Percentiles rank a stretch among this genome's conserved stretches.
Evolutionary conservation across 2,888 invertebrate genomes (phyloP).

Genomic region (Xanthia togata): DNA sequence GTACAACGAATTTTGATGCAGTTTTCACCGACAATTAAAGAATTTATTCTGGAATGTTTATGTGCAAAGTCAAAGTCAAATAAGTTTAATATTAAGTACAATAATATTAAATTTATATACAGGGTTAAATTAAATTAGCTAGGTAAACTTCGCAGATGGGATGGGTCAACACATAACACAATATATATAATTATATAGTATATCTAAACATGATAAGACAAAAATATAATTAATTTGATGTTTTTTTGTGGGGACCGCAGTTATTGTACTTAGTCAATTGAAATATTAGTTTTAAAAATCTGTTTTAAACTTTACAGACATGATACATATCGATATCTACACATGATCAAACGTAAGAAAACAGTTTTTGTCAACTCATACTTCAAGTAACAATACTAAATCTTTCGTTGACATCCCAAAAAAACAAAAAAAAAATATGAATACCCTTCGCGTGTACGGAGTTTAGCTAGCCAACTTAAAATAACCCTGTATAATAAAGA

Average conservation of each 20-base stretch:
- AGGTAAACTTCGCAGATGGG: background rate
- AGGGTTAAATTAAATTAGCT: background rate
- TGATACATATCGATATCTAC: background rate
- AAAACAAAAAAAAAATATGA: too few relatives aligned
- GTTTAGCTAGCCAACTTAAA: background rate
- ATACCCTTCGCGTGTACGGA: background rate
- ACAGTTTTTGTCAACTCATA: background rate
- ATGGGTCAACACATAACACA: background rate
- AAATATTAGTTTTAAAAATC: background rate
- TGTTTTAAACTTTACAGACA: background rate
- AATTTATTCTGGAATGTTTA: background rate
- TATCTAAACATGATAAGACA: background rate
- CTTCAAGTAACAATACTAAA: background rate
- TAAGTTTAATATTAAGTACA: background rate
- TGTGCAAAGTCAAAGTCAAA: background rate
- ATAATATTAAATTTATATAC: background rate
- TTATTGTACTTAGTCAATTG: too few relatives aligned
- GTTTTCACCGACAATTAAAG: background rate
- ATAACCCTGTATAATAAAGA: background rate
- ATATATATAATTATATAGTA: too few relatives aligned
- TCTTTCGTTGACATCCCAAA: background rate
- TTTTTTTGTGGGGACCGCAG: too few relatives aligned
- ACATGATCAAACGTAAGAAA: background rate
- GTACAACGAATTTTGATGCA: background rate
- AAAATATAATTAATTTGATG: background rate